Evolutionary conservation across 2,113 vertebrate species (phyloP).

Genomic region (Takifugu flavidus): DNA sequence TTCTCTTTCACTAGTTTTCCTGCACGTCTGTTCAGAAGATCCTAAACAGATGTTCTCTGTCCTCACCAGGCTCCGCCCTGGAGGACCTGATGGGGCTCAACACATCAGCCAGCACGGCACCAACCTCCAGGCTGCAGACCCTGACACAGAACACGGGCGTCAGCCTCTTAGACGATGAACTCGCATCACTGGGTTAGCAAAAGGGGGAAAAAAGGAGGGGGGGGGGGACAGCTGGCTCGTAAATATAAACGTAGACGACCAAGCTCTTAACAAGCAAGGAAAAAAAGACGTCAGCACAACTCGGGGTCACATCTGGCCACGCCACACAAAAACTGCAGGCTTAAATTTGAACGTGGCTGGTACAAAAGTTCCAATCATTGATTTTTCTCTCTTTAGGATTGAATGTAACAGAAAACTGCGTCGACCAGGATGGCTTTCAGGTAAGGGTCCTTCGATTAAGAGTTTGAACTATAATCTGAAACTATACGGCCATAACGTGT

Average conservation of each 20-base stretch:
- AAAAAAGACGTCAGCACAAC: conserved; percentile 18
- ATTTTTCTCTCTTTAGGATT: conserved; percentile 75
- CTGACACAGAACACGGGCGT: conserved; percentile 73
- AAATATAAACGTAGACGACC: conserved; percentile 5
- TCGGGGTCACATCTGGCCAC: conserved; percentile 8
- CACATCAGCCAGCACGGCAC: conserved; percentile 66
- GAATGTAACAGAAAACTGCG: conserved; percentile 72
- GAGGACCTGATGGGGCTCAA: conserved; percentile 90
- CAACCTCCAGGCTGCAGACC: conserved; percentile 62
- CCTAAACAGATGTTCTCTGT: conserved; percentile 1
- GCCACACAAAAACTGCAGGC: conserved; percentile 29
- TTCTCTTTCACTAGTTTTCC: background rate
- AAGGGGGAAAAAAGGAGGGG: no score
- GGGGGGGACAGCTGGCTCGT: conserved; percentile 17
- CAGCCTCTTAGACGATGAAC: conserved; percentile 91
- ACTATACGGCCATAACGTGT: no score
- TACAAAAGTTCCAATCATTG: background rate
- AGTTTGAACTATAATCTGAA: no score
- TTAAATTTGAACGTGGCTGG: no score
- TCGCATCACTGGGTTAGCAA: conserved; percentile 88
- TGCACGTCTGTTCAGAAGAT: background rate
- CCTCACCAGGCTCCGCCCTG: conserved; percentile 75
- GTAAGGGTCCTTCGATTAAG: conserved; percentile 28
- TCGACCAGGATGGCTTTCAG: conserved; percentile 83
- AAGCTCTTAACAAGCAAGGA: conserved; percentile 21